Evolutionary conservation across 1,140 invertebrate genomes (phyloP).

Genomic region (Bombyx mori): DNA sequence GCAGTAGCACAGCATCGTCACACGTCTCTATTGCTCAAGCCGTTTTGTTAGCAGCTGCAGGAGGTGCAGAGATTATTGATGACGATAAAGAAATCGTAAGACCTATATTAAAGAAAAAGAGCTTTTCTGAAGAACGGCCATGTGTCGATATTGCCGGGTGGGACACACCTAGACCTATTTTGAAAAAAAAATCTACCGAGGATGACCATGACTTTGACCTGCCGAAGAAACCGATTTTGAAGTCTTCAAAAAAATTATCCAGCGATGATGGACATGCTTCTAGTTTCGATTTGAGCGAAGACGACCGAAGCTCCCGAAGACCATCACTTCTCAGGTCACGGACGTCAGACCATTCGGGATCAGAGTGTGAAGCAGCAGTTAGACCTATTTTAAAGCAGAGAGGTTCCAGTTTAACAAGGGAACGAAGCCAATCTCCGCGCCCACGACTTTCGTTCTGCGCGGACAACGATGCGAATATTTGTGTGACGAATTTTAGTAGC

Average conservation of each 20-base stretch:
- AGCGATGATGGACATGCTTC: slow-evolving; percentile 68
- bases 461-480: slow-evolving; percentile 60
- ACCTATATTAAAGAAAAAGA: slow-evolving; percentile 87
- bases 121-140: slow-evolving; percentile 73
- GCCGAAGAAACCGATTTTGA: slow-evolving; percentile 84
- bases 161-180: slow-evolving; percentile 79
- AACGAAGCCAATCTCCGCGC: slow-evolving; percentile 71
- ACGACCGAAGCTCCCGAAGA: slow-evolving; percentile 65
- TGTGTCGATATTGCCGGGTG: slow-evolving; percentile 45
- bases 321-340: slow-evolving; percentile 60
- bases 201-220: slow-evolving; percentile 81
- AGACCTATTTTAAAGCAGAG: slow-evolving; percentile 73
- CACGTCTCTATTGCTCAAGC: slow-evolving; percentile 81
- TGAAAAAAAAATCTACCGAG: slow-evolving; percentile 89
- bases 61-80: slow-evolving; percentile 71
- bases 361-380: slow-evolving; percentile 67
- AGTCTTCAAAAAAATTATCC: slow-evolving; percentile 78
- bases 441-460: slow-evolving; percentile 72
- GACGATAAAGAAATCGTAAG: slow-evolving; percentile 76
- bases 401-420: slow-evolving; percentile 67
- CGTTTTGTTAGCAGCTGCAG: slow-evolving; percentile 77
- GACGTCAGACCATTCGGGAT: slow-evolving; percentile 63
- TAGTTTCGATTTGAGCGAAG: slow-evolving; percentile 70
- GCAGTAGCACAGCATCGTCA: slow-evolving; percentile 70
- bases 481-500: slow-evolving; percentile 56